Evolutionary conservation across 2,797 vertebrate genomes (phyloP), one percentile per base, ranked within the genome.

Genomic region (Myoxocephalus aenaeus): DNA sequence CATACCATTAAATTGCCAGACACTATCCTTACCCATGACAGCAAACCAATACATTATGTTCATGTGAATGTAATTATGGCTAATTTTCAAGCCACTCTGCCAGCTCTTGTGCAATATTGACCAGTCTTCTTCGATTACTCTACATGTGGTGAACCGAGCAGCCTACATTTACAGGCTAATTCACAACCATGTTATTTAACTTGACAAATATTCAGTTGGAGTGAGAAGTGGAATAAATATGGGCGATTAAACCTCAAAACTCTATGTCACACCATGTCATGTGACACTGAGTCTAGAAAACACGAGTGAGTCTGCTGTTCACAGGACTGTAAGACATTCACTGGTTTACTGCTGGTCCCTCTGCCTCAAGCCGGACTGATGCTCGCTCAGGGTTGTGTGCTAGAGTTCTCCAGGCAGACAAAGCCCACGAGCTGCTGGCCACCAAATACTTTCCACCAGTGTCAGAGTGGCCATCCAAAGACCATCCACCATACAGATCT

Each of bases 21-120:
- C 89, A 92, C 94, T 93, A 94, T 94, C 93, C 88, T 85, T 82
- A 89, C 86, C 82, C 80, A 82, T 89, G 89, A 91, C 88, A 92
- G 90, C 80, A 86, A 93, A 89, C 87, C 92, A 89, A 93, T 93
- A 89, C 68, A 86, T 92, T 83, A 86, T 83, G 79, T 84, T 84
- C 80, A 89, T 87, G 84, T 89, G 87, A 89, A 90, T 86, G 76
- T 91, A 92, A 94, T 93, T 91, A 92, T 86, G 80, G 88, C 83
- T 91, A 90, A 92, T 92, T 91, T 89, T 72, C 87, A 93, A 88
- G 73, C 83, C 77, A 46, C 72, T 87, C 86, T 80, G 88, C 83
- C 89, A 89, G 79, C 80, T 85, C 75, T 89, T 89, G 76, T 84
- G 80, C 83, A 92, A 77, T 94, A 93, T 93, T 91, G 92, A 94